Evolutionary conservation across 2,797 vertebrate genomes (phyloP).

Genomic region (Carapus acus): DNA sequence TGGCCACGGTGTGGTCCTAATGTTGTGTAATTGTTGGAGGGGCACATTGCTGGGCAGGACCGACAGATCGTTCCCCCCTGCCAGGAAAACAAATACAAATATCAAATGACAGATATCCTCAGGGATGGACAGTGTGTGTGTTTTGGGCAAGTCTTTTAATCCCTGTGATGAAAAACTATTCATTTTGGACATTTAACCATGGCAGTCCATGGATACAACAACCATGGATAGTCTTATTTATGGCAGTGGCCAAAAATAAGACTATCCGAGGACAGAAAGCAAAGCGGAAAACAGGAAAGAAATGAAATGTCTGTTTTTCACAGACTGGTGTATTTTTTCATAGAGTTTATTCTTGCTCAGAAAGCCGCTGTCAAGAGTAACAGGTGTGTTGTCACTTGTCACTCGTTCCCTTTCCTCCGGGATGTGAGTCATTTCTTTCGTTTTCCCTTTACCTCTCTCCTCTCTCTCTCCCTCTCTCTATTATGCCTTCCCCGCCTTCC

Average conservation of each 20-base stretch:
- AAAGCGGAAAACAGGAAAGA: constrained; percentile 19
- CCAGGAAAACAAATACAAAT: constrained; percentile 48
- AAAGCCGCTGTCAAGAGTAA: constrained; percentile 32
- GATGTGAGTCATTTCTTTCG: constrained; percentile 45
- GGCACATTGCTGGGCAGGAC: constrained; percentile 44
- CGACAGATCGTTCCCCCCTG: background rate
- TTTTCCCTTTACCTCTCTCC: constrained; percentile 36
- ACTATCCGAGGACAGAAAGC: constrained; percentile 46
- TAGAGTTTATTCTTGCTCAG: constrained; percentile 19
- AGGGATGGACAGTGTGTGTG: constrained; percentile 37
- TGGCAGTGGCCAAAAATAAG: no score
- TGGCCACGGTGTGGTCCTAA: constrained; percentile 67
- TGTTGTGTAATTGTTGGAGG: constrained; percentile 75
- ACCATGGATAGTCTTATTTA: no score
- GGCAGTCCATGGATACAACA: no score
- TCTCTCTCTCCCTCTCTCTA: constrained; percentile 27
- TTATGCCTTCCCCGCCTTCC: constrained; percentile 29
- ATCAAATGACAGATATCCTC: constrained; percentile 46
- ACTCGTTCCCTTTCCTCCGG: constrained; percentile 23
- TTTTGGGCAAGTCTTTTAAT: constrained; percentile 23
- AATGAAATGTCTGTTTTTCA: constrained; percentile 14
- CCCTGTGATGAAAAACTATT: constrained; percentile 35
- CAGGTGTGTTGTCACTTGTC: constrained; percentile 44
- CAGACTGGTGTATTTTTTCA: constrained; percentile 22
- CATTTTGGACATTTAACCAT: no score